A percentile compares a stretch with the other conserved stretches of the same genome.
Evolutionary conservation across 1,140 invertebrate genomes (phyloP).

Genomic region (Rhopalosiphum maidis): DNA sequence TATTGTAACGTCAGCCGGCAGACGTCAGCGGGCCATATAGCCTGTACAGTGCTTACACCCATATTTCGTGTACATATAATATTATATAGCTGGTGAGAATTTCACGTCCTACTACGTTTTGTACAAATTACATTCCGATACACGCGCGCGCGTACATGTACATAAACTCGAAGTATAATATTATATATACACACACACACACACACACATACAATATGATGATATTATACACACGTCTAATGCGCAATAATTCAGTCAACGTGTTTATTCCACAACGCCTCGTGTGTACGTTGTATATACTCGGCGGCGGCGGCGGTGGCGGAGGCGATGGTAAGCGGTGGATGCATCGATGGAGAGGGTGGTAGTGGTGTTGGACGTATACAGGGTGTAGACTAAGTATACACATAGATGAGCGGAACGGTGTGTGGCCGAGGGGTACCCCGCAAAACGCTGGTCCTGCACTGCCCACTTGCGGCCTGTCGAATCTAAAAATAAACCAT

Average conservation of each 20-base stretch:
- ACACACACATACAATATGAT: too few relatives aligned
- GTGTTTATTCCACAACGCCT: neutral
- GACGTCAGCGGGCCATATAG: neutral
- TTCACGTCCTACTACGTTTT: constrained; percentile 4
- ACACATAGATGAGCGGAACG: neutral
- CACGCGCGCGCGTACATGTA: neutral
- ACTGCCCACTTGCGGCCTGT: neutral
- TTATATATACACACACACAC: neutral
- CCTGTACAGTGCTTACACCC: neutral
- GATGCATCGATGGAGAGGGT: neutral
- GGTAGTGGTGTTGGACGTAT: neutral
- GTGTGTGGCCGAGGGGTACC: neutral
- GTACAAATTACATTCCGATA: constrained; percentile 22
- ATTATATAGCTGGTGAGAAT: neutral
- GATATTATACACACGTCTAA: neutral
- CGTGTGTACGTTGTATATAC: neutral
- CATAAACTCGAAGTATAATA: neutral
- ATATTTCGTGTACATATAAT: neutral
- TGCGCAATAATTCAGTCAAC: constrained; percentile 26
- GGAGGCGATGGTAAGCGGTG: too few relatives aligned
- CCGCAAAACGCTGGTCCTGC: neutral
- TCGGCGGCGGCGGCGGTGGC: neutral
- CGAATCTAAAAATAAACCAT: too few relatives aligned
- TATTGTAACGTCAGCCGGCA: neutral
- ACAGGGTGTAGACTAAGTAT: neutral